A percentile compares a stretch with the other conserved stretches of the same genome.
Evolutionary conservation across 2,888 invertebrate genomes (phyloP).

Genomic region (Clunio marinus): DNA sequence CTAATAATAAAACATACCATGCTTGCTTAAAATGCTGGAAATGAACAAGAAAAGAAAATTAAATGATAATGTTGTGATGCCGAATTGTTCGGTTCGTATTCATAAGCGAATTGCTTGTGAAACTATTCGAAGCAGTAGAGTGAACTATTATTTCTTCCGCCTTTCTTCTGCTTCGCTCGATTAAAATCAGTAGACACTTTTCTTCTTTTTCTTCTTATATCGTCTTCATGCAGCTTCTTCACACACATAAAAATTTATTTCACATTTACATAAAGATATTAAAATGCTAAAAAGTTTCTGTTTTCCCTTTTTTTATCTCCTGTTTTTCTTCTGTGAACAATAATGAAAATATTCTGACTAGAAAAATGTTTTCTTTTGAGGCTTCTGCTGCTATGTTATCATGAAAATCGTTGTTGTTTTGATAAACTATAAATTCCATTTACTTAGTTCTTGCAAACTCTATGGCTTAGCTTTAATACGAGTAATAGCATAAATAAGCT

Average conservation of each 20-base stretch:
- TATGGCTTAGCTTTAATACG: conserved; percentile 4
- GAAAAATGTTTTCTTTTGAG: too few species aligned
- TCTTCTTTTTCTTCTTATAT: not conserved
- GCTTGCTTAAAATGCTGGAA: too few species aligned
- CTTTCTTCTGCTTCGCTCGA: too few species aligned
- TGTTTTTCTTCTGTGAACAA: not conserved
- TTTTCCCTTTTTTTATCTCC: not conserved
- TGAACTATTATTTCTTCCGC: not conserved
- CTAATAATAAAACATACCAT: too few species aligned
- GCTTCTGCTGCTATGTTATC: too few species aligned
- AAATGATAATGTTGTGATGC: too few species aligned
- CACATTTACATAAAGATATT: conserved; percentile 16
- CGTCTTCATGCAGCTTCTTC: not conserved
- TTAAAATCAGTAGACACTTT: not conserved
- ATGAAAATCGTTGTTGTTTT: too few species aligned
- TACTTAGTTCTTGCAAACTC: not conserved
- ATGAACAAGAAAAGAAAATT: too few species aligned
- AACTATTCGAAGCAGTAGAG: too few species aligned
- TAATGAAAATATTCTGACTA: not conserved
- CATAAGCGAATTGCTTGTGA: too few species aligned
- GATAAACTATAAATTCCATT: not conserved
- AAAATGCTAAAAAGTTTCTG: conserved; percentile 14
- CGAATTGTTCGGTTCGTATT: too few species aligned
- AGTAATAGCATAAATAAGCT: too few species aligned
- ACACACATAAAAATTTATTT: not conserved